phyloP scores from a whole-genome alignment of 2,113 vertebrate genomes.

The Tursiops truncatus region DNA sequence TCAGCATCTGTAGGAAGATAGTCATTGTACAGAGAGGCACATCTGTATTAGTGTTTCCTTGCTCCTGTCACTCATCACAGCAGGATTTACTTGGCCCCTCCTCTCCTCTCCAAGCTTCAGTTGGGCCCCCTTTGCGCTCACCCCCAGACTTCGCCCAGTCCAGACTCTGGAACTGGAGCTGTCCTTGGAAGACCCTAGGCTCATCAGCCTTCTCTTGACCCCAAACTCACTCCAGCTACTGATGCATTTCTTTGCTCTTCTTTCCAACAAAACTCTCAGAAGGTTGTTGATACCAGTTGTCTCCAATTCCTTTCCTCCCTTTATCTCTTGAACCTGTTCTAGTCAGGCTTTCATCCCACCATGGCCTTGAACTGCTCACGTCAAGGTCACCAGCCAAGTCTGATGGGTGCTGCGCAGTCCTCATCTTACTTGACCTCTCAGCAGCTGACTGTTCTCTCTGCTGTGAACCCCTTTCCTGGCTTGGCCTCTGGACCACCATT shows the following conservation, averaged over 20 bases:
- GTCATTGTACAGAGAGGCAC: neutral
- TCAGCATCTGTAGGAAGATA: neutral
- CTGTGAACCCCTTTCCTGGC: neutral
- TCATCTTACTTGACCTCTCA: neutral
- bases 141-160: neutral
- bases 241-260: neutral
- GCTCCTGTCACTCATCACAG: neutral
- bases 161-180: neutral
- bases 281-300: neutral
- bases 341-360: neutral
- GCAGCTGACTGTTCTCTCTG: no score
- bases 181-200: neutral
- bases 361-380: neutral
- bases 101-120: neutral
- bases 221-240: neutral
- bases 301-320: neutral
- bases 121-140: accelerated
- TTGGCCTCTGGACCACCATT: neutral
- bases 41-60: accelerated
- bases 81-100: neutral
- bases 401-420: no score
- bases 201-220: neutral
- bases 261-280: neutral
- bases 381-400: neutral
- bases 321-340: no score